phyloP scores from a whole-genome alignment of 2,888 invertebrate genomes.

The Rhaphigaster nebulosa region DNA sequence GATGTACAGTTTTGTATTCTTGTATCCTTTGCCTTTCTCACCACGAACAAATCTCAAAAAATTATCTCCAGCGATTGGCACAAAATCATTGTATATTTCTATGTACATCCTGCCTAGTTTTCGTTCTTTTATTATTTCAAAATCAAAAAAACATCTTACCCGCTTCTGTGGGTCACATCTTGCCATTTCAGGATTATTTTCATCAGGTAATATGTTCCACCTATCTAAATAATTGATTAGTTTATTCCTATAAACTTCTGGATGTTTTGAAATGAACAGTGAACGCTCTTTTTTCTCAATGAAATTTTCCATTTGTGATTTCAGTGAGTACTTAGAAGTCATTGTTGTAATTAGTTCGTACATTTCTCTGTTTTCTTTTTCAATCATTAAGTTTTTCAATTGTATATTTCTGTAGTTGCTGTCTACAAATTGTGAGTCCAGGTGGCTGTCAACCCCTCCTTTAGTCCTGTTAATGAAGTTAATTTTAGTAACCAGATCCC shows the following conservation, averaged over 20 bases:
- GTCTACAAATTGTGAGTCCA: no score
- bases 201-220: conserved; percentile 48
- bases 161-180: conserved; percentile 30
- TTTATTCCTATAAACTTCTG: conserved; percentile 47
- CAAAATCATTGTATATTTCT: conserved; percentile 68
- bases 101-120: conserved; percentile 68
- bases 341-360: background rate
- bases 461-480: conserved; percentile 74
- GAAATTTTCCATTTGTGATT: background rate
- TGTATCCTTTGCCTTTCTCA: conserved; percentile 68
- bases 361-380: conserved; percentile 39
- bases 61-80: conserved; percentile 68
- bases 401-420: conserved; percentile 47
- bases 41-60: conserved; percentile 68
- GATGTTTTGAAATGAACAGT: conserved; percentile 31
- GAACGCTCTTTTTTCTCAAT: background rate
- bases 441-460: conserved; percentile 53
- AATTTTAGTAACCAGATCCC: conserved; percentile 73
- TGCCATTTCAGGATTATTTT: conserved; percentile 5
- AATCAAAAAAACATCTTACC: conserved; percentile 58
- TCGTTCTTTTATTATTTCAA: conserved; percentile 49
- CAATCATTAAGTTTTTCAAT: background rate
- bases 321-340: conserved; percentile 1
- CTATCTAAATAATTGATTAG: conserved; percentile 32
- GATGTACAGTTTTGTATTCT: conserved; percentile 65